Base-by-base conservation (phyloP, 2,113 vertebrate species). In the Mixornis gularis region DNA sequence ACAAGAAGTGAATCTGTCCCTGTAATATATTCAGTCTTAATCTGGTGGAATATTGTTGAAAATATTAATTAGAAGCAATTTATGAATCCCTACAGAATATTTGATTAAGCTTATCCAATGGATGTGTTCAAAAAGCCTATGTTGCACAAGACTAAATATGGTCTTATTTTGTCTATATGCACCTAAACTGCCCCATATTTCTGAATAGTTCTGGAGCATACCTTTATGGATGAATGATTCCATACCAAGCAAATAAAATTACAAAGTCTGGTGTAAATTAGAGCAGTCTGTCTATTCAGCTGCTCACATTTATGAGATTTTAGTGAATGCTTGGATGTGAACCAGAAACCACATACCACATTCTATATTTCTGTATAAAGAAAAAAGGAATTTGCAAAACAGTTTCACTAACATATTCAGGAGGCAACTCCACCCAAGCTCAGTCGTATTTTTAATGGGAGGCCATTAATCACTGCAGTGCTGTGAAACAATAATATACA, bases 261-360 rank as follows among this genome's bases (percentile, higher is more conserved):
- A 72, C 56, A 30, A 85, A 85, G 51, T 82, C 92, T 96, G 91
- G 60, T 94, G 94, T 95, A 79, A 94, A 93, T 95, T 94, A 95
- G 68, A 96, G 87, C 81, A 95, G 93, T 90, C 90, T 95, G 95
- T 92, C 94, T 96, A 78, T 92, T 95, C 94, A 96, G 91, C 94
- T 94, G 95, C 78, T 95, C 87, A 66, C 79, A 85, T 89, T 94
- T 95, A 95, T 91, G 91, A 89, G 96, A 93, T 91, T 93, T 95
- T 79, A 92, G 95, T 93, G 92, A 94, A 79, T 73, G 79, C 79
- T 85, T 96, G 94, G 85, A 94, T 71, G 36, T 44, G 85, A 70
- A 85, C 87, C 92, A 96, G 87, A 94, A 95, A 85, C 89, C 89
- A 73, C 70, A 94, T 85, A 76, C 89, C 86, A 79, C 78, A 92